A percentile compares a stretch with the other conserved stretches of the same genome.
These are phyloP conservation scores for Toxotes jaculatrix DNA, from an alignment of 2,113 vertebrate species.

Conservation along the genomic window DNA sequence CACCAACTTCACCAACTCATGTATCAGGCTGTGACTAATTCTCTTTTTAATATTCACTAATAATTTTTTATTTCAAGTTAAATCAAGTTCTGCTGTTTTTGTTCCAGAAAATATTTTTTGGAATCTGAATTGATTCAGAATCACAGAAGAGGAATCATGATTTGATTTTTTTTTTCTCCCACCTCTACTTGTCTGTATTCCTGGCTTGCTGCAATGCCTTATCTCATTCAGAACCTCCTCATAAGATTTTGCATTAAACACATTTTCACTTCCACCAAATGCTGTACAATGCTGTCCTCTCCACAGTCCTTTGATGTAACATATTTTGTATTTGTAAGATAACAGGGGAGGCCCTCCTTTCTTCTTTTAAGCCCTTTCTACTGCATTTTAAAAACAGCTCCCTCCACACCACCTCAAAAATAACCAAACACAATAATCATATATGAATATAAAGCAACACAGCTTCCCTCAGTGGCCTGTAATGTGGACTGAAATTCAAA, in stretches of 20 bases:
- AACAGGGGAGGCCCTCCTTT: not conserved
- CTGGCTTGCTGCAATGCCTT: not conserved
- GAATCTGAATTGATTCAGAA: not conserved
- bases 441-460: constrained; percentile 8
- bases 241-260: constrained; percentile 8
- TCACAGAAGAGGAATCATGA: too few species aligned
- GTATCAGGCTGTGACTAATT: too few species aligned
- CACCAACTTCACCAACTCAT: constrained; percentile 32
- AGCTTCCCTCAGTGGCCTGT: not conserved
- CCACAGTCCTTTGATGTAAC: constrained; percentile 23
- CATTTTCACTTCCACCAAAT: constrained; percentile 22
- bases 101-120: not conserved
- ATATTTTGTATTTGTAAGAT: constrained; percentile 17
- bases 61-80: too few species aligned
- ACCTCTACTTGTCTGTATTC: not conserved
- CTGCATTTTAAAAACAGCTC: constrained; percentile 18
- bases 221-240: not conserved
- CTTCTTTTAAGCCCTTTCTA: constrained; percentile 1
- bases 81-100: too few species aligned
- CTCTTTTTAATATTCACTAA: too few species aligned
- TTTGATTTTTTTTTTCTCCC: too few species aligned
- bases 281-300: constrained; percentile 15
- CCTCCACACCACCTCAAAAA: constrained; percentile 13
- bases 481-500: constrained; percentile 22
- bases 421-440: constrained; percentile 17